Base-by-base conservation (phyloP, 2,113 vertebrate species). In the Anhinga anhinga region DNA sequence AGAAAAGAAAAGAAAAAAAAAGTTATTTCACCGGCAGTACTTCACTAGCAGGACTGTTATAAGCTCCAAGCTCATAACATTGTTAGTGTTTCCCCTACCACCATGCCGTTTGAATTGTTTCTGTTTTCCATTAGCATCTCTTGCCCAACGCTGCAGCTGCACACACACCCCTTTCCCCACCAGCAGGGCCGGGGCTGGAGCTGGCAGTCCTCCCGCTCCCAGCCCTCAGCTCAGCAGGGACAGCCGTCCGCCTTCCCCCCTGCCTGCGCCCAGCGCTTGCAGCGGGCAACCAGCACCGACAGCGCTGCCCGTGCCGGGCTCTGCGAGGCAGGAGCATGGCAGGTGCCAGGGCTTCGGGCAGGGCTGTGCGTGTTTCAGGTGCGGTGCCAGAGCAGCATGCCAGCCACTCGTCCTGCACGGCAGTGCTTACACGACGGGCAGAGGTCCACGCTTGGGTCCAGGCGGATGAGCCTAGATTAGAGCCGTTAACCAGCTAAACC, bases 101-200 rank as follows among this genome's bases (percentile, higher is more conserved):
- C 40, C 45, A 15, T 26, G 70, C 61, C 67, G 49, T 16, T 44
- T 13, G 94, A 53, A 65, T 61, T 34, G 94, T 93, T 96, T 95
- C 96, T 97, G 95, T 74, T 97, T 96, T 7, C 87, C 56, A 96
- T 97, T 96, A 97, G 85, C 66, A 32, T 88, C 74, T 79, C 87
- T 94, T 96, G 87, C 95, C 82, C 95, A 93, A 72, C 0, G 5
- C 74, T 66, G 89, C 89, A 91, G 95, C 93, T 96, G 93, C 72
- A 81, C 82, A 23, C 76, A 25, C 77, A 2, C 44, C 38, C 70
- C 73, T 74, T 56, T 44, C 23, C 9, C 81, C 6, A 5, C 67
- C 6, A 4, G 7, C 3, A 19, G 11, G 36, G 61, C 55, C 1
- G 7, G 29, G 66, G 40, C 71, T 49, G 82, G 91, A 80, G 91